Evolutionary conservation across 2,113 vertebrate species (phyloP).

Genomic region (Leptocoma aspasia): DNA sequence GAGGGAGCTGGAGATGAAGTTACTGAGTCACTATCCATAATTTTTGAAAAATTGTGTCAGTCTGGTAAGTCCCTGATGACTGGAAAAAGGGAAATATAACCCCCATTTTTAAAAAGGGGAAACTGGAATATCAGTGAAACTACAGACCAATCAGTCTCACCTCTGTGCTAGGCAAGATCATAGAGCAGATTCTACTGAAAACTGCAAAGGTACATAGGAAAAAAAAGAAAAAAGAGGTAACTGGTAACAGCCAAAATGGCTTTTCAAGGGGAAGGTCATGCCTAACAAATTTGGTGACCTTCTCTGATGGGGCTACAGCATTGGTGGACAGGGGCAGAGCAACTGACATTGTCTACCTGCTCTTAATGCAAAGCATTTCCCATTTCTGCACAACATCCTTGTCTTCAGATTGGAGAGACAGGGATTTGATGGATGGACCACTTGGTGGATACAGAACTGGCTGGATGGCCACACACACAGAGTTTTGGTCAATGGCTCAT

Average conservation of each 20-base stretch:
- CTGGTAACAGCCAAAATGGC: background rate
- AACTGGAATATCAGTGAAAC: background rate
- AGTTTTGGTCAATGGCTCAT: background rate
- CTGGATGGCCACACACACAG: background rate
- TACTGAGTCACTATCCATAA: background rate
- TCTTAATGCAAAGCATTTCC: background rate
- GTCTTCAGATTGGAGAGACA: background rate
- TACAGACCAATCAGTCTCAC: background rate
- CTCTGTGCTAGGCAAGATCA: background rate
- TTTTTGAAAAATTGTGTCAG: background rate
- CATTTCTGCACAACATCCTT: accelerated
- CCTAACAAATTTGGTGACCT: background rate
- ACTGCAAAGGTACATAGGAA: background rate
- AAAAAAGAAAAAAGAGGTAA: background rate
- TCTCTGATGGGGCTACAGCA: background rate
- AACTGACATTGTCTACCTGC: background rate
- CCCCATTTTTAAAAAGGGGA: background rate
- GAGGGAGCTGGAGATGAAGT: background rate
- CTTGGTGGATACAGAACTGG: background rate
- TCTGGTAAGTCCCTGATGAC: background rate
- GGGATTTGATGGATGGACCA: background rate
- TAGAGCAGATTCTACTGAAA: background rate
- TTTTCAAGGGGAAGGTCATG: background rate
- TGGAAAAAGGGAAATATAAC: background rate
- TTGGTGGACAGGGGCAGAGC: background rate